Conservation (phyloP, 1,140 invertebrate genomes). For the Halictus rubicundus region DNA sequence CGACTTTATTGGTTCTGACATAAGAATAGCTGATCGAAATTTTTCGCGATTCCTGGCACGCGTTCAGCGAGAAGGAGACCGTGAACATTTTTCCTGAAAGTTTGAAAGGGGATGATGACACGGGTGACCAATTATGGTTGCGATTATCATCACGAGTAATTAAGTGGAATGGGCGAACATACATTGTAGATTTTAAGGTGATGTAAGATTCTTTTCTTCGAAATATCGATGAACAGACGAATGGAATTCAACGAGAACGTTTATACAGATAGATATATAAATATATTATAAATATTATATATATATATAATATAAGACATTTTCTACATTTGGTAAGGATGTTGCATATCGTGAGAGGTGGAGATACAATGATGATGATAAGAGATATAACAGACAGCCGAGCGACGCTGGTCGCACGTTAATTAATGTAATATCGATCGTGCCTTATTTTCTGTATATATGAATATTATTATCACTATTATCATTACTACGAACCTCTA, state of each 20-base stretch:
- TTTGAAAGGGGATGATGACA: not conserved
- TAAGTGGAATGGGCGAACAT: not conserved
- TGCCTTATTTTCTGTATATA: conserved; percentile 79
- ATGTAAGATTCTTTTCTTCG: conserved; percentile 45
- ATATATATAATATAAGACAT: conserved; percentile 66
- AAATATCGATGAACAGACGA: conserved; percentile 44
- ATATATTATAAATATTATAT: conserved; percentile 58
- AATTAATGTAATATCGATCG: conserved; percentile 78
- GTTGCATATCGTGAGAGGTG: conserved; percentile 73
- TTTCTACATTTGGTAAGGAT: conserved; percentile 76
- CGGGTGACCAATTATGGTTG: not conserved
- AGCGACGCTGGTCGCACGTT: conserved; percentile 61
- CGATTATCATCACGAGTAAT: conserved; percentile 6
- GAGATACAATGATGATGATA: conserved; percentile 42
- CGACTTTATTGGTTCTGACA: not conserved
- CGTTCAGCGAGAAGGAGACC: not conserved
- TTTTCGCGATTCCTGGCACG: not conserved
- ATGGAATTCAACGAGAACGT: conserved; percentile 47
- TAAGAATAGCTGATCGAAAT: no score
- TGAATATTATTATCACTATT: conserved; percentile 73
- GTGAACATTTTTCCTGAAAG: not conserved
- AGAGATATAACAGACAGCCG: conserved; percentile 61
- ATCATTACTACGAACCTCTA: conserved; percentile 74
- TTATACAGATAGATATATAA: conserved; percentile 61
- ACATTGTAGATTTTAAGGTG: conserved; percentile 33